Evolutionary conservation across 2,113 vertebrate genomes (phyloP).

Genomic region (Sprattus sprattus): DNA sequence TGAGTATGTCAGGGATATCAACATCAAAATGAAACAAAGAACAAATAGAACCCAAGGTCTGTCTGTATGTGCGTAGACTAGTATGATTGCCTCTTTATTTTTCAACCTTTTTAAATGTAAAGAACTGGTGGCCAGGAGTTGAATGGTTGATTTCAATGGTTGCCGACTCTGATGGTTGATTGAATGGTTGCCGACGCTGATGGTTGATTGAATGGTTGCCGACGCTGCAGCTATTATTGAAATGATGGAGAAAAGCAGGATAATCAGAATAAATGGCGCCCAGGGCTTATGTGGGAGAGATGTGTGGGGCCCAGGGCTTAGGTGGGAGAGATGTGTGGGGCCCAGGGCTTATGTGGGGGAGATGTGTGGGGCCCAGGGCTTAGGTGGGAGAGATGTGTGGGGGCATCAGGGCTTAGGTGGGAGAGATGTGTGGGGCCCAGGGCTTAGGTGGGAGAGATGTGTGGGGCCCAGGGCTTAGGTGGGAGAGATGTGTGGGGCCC

Average conservation of each 20-base stretch:
- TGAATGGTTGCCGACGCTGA: background rate
- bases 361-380: no score
- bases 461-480: background rate
- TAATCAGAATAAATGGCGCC: background rate
- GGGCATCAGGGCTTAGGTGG: no score
- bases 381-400: no score
- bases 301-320: no score
- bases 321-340: no score
- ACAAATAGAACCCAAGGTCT: no score
- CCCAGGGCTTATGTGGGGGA: no score
- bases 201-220: background rate
- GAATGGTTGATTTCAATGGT: background rate
- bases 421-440: no score
- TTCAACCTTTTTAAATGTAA: background rate
- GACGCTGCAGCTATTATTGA: background rate
- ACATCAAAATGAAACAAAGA: no score
- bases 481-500: background rate
- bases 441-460: background rate
- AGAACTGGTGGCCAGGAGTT: no score
- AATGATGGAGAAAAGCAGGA: background rate
- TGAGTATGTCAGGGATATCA: no score
- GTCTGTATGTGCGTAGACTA: no score
- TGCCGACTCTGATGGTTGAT: background rate
- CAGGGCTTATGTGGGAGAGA: background rate
- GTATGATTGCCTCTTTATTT: background rate